Evolutionary conservation across 2,113 vertebrate genomes (phyloP).

Genomic region (Brienomyrus longianalis): DNA sequence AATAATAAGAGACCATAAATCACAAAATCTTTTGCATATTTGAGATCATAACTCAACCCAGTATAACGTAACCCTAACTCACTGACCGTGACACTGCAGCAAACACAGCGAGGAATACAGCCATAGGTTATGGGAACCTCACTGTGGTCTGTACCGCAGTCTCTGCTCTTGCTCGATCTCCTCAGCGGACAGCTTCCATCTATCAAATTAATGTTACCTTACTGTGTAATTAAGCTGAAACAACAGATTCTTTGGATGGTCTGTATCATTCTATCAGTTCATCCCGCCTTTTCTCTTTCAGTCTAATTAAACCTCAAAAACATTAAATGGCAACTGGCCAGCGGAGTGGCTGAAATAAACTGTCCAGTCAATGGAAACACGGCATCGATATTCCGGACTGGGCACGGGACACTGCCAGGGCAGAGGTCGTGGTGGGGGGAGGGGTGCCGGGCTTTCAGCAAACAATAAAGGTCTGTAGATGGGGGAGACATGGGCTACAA

Average conservation of each 20-base stretch:
- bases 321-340: background rate
- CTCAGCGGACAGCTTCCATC: background rate
- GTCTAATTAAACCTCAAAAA: background rate
- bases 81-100: slow-evolving; percentile 44
- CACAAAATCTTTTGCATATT: slow-evolving; percentile 34
- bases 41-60: slow-evolving; percentile 51
- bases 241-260: background rate
- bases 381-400: background rate
- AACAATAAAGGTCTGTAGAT: background rate
- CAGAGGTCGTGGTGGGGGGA: background rate
- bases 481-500: background rate
- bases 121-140: slow-evolving; percentile 46
- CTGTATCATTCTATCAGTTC: background rate
- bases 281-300: background rate
- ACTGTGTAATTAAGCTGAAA: background rate
- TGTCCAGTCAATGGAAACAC: background rate
- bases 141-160: background rate
- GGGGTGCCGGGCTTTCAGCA: background rate
- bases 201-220: background rate
- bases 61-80: slow-evolving; percentile 49
- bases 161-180: background rate
- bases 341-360: background rate
- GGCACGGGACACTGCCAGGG: background rate
- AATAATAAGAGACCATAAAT: slow-evolving; percentile 43
- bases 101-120: slow-evolving; percentile 48